Base-by-base conservation (phyloP, 2,113 vertebrate genomes). In the Rynchops niger region DNA sequence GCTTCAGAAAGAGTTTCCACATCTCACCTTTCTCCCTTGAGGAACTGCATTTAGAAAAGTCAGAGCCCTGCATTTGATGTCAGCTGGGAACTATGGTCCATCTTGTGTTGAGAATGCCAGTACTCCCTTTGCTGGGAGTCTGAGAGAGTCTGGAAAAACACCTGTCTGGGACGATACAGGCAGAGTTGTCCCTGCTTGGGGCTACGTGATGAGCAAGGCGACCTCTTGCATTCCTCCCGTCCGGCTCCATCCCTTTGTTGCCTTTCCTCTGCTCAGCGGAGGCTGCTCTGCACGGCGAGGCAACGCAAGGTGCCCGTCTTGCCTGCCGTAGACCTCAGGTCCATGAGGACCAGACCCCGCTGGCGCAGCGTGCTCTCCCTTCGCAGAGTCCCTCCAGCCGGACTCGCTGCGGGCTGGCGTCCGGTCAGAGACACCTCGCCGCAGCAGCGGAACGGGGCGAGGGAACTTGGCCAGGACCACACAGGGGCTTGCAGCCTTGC, bases 341-440 rank as follows among this genome's bases (percentile, higher is more conserved):
- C 47, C 22, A 0, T 1, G 52, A 4, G 55, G 49, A 10, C 1
- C 7, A 17, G 50, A 12, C 45, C 62, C 2, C 30, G 25, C 36
- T 0, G 11, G 1, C 2, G 45, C 49, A n/a, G 7, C 16, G 1
- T 0, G 32, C 6, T 15, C 36, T 15, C 29, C 42, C 47, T 38
- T 27, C 5, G 21, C 47, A 9, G 49, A 53, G 45, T 7, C 34
- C 61, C n/a, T 42, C 34, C 67, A 36, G 34, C 21, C 15, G 23
- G 30, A 6, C 59, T 43, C 23, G 0, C 61, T 16, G 56, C 1
- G 10, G 45, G 71, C 38, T 55, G 12, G 11, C 1, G 4, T 9
- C 77, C 55, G 36, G 45, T 34, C 42, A 17, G 36, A 26, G 23
- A 23, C 6, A 30, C 42, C 42, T 43, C 15, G 1, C 22, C 4